These are phyloP conservation scores for Rhagophthalmus giganteus DNA, from an alignment of 2,888 invertebrate genomes.

Conservation along the genomic window DNA sequence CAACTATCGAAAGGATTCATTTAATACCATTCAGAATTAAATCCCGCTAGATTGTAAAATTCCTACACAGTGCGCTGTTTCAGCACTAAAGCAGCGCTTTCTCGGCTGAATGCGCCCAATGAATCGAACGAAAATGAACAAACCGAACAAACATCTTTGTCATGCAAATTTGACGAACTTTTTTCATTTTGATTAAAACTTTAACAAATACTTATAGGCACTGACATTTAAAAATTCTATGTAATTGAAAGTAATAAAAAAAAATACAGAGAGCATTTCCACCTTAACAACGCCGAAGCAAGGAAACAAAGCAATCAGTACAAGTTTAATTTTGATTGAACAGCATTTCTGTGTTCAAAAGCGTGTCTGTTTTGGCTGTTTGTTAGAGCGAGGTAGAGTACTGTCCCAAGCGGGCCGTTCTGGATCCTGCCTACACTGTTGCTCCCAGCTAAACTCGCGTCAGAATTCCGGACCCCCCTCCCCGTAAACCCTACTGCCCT, in stretches of 20 bases:
- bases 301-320: slow-evolving; percentile 19
- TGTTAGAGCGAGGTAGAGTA: slow-evolving; percentile 37
- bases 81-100: no score
- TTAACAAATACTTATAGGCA: no score
- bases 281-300: not conserved
- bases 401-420: slow-evolving; percentile 45
- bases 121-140: no score
- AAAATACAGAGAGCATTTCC: not conserved
- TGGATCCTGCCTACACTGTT: slow-evolving; percentile 42
- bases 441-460: slow-evolving; percentile 37
- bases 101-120: no score
- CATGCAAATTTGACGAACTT: no score
- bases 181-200: no score
- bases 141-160: no score
- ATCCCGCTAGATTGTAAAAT: no score
- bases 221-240: no score
- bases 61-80: no score
- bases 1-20: no score
- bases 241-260: not conserved
- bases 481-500: slow-evolving; percentile 32
- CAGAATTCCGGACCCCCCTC: slow-evolving; percentile 14
- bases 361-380: slow-evolving; percentile 39
- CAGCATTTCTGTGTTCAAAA: slow-evolving; percentile 43
- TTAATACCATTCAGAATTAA: no score
- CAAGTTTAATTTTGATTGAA: slow-evolving; percentile 50